These are phyloP conservation scores for Coelopa frigida DNA, from an alignment of 1,140 invertebrate species.

Conservation along the genomic window DNA sequence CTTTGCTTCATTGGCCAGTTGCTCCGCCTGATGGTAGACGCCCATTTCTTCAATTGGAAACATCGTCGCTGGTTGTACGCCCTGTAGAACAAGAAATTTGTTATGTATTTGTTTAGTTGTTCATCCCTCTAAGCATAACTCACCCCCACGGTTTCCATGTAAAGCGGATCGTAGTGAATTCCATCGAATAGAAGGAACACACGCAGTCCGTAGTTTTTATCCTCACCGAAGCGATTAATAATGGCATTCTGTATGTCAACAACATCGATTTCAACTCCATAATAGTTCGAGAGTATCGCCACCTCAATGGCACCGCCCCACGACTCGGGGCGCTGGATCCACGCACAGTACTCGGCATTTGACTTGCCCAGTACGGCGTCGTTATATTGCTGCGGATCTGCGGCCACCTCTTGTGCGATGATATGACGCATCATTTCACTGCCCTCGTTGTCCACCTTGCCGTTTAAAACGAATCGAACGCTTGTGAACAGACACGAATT, in stretches of 20 bases:
- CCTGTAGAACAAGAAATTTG: slow-evolving; percentile 43
- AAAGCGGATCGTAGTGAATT: slow-evolving; percentile 91
- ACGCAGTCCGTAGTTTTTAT: slow-evolving; percentile 73
- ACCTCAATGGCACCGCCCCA: slow-evolving; percentile 97
- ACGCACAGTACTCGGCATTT: slow-evolving; percentile 78
- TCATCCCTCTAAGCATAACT: slow-evolving; percentile 17
- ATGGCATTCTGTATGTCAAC: slow-evolving; percentile 84
- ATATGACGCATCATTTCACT: slow-evolving; percentile 72
- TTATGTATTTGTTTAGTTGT: not conserved
- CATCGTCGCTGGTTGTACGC: slow-evolving; percentile 64
- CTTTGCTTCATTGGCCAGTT: slow-evolving; percentile 80
- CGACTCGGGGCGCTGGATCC: slow-evolving; percentile 74
- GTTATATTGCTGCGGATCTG: slow-evolving; percentile 68
- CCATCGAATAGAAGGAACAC: slow-evolving; percentile 93
- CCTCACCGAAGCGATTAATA: slow-evolving; percentile 91
- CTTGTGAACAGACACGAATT: slow-evolving; percentile 95
- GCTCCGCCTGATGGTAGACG: slow-evolving; percentile 69
- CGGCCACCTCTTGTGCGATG: slow-evolving; percentile 74
- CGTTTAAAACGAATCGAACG: slow-evolving; percentile 64
- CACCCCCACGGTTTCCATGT: slow-evolving; percentile 67
- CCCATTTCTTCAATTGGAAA: slow-evolving; percentile 69
- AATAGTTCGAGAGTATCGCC: slow-evolving; percentile 80
- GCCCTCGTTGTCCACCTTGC: slow-evolving; percentile 66
- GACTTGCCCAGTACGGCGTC: slow-evolving; percentile 83
- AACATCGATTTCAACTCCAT: slow-evolving; percentile 87